These are phyloP conservation scores for Hemibagrus guttatus DNA, from an alignment of 2,797 vertebrate genomes.

Conservation along the genomic window DNA sequence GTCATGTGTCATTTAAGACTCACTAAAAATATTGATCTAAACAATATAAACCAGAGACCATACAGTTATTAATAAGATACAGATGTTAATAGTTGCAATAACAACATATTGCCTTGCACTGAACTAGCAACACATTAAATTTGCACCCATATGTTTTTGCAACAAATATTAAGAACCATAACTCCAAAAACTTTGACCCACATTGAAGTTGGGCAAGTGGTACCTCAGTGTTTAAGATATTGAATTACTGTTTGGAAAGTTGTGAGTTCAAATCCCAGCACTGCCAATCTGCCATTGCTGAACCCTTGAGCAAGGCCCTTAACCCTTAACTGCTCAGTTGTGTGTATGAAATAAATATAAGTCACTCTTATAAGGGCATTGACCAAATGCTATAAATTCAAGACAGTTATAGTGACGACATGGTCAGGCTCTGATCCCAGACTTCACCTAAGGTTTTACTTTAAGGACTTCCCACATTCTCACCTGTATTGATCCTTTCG, in stretches of 20 bases:
- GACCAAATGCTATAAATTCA: background rate
- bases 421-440: background rate
- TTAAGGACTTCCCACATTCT: background rate
- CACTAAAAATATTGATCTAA: background rate
- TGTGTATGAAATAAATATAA: too few species aligned
- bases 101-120: background rate
- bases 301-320: too few species aligned
- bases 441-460: background rate
- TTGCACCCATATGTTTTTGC: background rate
- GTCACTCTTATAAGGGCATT: too few species aligned
- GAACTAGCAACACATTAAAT: background rate
- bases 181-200: background rate
- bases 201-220: too few species aligned
- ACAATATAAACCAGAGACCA: background rate
- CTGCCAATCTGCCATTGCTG: too few species aligned
- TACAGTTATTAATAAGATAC: too few species aligned
- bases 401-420: background rate
- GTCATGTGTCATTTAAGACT: background rate
- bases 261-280: too few species aligned
- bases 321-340: too few species aligned
- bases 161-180: background rate
- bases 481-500: background rate
- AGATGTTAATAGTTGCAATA: background rate
- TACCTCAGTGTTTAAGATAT: too few species aligned
- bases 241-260: too few species aligned